phyloP scores from a whole-genome alignment of 2,113 vertebrate species.

The Passer montanus region DNA sequence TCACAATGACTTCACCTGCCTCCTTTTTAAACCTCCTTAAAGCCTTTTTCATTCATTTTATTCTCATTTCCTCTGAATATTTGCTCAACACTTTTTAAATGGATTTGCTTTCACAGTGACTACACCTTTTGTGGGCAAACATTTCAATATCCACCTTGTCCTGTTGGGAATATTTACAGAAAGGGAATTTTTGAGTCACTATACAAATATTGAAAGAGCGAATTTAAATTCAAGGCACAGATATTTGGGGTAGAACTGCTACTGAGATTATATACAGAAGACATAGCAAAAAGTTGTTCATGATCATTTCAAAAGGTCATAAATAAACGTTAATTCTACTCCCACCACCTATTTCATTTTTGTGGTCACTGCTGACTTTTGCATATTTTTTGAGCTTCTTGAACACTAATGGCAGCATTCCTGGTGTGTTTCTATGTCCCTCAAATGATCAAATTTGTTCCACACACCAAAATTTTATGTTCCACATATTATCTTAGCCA shows the following conservation, averaged over 20 bases:
- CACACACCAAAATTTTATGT: not conserved
- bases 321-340: not conserved
- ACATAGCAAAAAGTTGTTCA: not conserved
- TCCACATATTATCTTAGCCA: not conserved
- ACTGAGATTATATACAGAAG: not conserved
- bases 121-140: conserved; percentile 56
- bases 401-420: not conserved
- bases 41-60: not conserved
- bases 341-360: not conserved
- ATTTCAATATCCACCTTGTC: conserved; percentile 47
- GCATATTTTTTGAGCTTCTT: not conserved
- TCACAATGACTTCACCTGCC: conserved; percentile 52
- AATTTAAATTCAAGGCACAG: conserved; percentile 39
- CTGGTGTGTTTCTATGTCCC: not conserved
- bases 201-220: conserved; percentile 21
- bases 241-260: not conserved
- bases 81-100: conserved; percentile 47
- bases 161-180: conserved; percentile 50
- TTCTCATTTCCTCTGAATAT: conserved; percentile 55
- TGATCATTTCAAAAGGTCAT: not conserved
- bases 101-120: conserved; percentile 47
- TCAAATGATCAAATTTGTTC: not conserved
- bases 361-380: not conserved
- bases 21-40: conserved; percentile 14
- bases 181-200: conserved; percentile 35